Evolutionary conservation across 2,113 vertebrate species (phyloP), one percentile per base, ranked within the genome.

Genomic region (Gymnogyps californianus): DNA sequence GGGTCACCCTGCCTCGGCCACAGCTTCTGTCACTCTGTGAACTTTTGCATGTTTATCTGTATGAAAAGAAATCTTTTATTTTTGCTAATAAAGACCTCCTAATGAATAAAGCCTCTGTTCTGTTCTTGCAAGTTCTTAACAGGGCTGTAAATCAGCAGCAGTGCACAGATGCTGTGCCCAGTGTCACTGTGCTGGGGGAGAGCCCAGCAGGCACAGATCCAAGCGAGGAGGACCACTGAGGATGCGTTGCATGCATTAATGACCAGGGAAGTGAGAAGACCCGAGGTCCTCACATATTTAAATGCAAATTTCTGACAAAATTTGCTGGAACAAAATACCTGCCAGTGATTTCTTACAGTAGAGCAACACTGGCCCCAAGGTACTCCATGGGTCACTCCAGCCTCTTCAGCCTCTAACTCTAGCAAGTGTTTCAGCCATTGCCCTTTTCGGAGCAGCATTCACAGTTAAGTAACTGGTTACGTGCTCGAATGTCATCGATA

Each of bases 231-330:
- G 32, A 29, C 5, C 42, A 8, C 28, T 1, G 1, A n/a, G 61
- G 75, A 5, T 4, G 6, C 0, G 0, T 0, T 2, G 22, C 19
- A 1, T 1, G 42, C 36, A 2, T 9, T 24, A 52, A 19, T 0
- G 8, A 9, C 28, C 42, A 5, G 42, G 16, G 11, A 36, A 83
- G 17, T 1, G 22, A 67, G 47, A 13, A 51, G 38, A 21, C 6
- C 28, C 2, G 6, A 62, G 44, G 2, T 18, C 6, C 8, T 32
- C 38, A 2, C 59, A 5, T 14, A 5, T 14, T 46, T 26, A 31
- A 78, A 79, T 46, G 57, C 44, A 7, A 13, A 70, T 70, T 65
- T 34, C 42, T 54, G 31, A 13, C 4, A 1, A 22, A 78, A 42
- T 42, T 36, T 40, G 9, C 31, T 11, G 20, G 17, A 74, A 42